Evolutionary conservation across 2,888 invertebrate species (phyloP), one percentile per base, ranked within the genome.

Genomic region (Tetheella fluctuosa): DNA sequence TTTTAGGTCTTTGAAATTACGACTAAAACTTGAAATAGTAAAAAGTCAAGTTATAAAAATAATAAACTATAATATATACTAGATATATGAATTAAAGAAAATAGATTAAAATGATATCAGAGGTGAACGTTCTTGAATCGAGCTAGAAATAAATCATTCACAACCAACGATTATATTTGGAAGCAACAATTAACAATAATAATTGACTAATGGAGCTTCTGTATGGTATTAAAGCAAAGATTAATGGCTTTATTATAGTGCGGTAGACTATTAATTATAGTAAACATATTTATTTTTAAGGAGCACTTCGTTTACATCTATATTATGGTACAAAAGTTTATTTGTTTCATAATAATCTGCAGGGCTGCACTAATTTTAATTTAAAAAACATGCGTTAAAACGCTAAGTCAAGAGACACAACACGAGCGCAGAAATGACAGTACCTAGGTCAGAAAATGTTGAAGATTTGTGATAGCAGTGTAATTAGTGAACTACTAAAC

Each of bases 111-210:
- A 8, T 48, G 17, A 10, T 48, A 20, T 20, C n/a, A 48, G 20
- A 48, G 48, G 20, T 20, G 48, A 63, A 61, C 30, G 63, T 54
- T 57, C 65, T 58, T n/a, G 10, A 15, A 53, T 23, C 42, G 23
- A 34, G 56, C 57, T 56, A 57, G 57, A 62, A 60, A 66, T 62
- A 60, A 61, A 56, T 60, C 59, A 61, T 59, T 54, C 56, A 55
- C 53, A 59, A 62, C 60, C 55, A 30, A 25, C 28, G 30, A 53
- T 65, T 70, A 72, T 69, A 70, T 74, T 75, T 74, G 70, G 66
- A 71, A 59, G 62, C 62, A 68, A 70, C 71, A 73, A 76, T 76
- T 74, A 75, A 71, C 70, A 64, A 68, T 65, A 70, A 68, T 73
- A 71, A 74, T 73, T 63, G 54, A 59, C 57, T 37, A 55, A 56